Evolutionary conservation across 2,888 invertebrate species (phyloP).

Genomic region (Argyra leucocephala): DNA sequence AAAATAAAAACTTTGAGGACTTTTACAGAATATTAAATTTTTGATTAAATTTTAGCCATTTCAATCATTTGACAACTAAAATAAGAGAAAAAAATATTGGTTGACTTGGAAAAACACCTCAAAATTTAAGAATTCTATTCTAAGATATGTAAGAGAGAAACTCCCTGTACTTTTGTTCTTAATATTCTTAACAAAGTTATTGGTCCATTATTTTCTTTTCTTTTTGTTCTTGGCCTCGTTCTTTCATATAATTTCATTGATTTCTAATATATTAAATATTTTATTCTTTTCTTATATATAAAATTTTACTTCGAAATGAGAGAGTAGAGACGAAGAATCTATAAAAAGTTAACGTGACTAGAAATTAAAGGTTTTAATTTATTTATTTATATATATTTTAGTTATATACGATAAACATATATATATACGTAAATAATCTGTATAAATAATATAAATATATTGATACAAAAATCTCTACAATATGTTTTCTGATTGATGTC

Average conservation of each 20-base stretch:
- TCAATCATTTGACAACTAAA: too few relatives aligned
- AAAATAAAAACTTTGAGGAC: too few relatives aligned
- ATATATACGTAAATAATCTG: neutral
- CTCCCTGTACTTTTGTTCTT: neutral
- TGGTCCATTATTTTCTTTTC: neutral
- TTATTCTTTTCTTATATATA: neutral
- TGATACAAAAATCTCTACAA: neutral
- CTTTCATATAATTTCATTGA: neutral
- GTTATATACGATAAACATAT: neutral
- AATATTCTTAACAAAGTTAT: neutral
- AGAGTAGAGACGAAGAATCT: too few relatives aligned
- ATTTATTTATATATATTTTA: neutral
- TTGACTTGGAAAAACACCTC: too few relatives aligned
- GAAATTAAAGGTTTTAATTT: conserved; percentile 4
- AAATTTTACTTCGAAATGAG: neutral
- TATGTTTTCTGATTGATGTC: conserved; percentile 1
- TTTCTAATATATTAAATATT: neutral
- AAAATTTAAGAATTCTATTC: too few relatives aligned
- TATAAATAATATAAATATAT: neutral
- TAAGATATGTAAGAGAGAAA: too few relatives aligned
- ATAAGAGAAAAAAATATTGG: too few relatives aligned
- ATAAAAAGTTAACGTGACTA: neutral
- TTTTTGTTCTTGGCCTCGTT: neutral
- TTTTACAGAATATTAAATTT: too few relatives aligned
- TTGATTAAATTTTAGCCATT: too few relatives aligned